Evolutionary conservation across 2,113 vertebrate genomes (phyloP), one percentile per base, ranked within the genome.

Genomic region (Cebidichthys violaceus): DNA sequence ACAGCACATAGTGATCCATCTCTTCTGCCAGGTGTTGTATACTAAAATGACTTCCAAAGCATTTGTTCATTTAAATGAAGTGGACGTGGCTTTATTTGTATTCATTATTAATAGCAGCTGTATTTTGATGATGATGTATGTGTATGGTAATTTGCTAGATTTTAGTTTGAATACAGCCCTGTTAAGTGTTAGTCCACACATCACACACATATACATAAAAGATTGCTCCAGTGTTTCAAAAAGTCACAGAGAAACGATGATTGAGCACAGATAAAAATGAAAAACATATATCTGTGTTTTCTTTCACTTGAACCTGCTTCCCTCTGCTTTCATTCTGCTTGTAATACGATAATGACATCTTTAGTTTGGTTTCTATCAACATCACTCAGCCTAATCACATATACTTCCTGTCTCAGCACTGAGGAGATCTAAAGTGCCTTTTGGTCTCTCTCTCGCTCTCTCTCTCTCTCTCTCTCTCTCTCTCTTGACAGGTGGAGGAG

Each of bases 401-500:
- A 0, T 70, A 59, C 70, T 70, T 86, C 74, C 75, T 66, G 22
- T 31, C 61, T 75, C 35, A 17, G 60, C 45, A 64, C 27, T 20
- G 45, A 70, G 2, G 73, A 68, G 11, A 37, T 82, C 78, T 84
- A 37, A 86, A 82, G 59, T 35, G 43, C 43, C 70, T 77, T 31
- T 76, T 45, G 27, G 7, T 85, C 57, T 60, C 57, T 31, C 57
- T 60, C 57, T 31, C 43, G 4, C 43, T 15, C 43, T 45, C 14
- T 45, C 43, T 4, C 13, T 17, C 29, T 66, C 50, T 64, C 20
- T 82, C 59, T 29, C 29, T 69, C 41, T 37, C n/a, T 64, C 35
- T 60, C 11, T 80, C 14, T 70, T 20, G 2, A n/a, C 84, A 99
- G 98, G 98, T 99, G 90, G 98, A 99, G 87, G 97, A 99, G 95